Percentiles rank a stretch among this genome's conserved stretches.
These are phyloP conservation scores for Orientallactaga sibirica DNA, from an alignment of 2,797 vertebrate genomes.

Conservation along the genomic window DNA sequence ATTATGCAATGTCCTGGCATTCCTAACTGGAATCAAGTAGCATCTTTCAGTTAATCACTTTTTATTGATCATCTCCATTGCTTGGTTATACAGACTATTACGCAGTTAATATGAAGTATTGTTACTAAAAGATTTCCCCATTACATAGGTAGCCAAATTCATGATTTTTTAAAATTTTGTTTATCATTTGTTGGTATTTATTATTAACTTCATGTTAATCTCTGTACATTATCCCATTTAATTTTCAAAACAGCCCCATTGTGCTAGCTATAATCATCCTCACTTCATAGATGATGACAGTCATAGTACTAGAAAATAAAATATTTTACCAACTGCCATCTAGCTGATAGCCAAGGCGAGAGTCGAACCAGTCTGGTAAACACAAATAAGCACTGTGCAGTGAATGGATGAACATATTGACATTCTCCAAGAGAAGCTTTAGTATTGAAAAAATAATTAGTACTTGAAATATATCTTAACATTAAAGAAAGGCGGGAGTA, in stretches of 20 bases:
- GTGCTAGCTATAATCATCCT: background rate
- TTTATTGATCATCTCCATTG: background rate
- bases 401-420: background rate
- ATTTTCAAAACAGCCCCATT: background rate
- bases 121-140: background rate
- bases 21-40: background rate
- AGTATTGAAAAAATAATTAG: constrained; percentile 42
- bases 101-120: background rate
- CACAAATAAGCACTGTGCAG: background rate
- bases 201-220: background rate
- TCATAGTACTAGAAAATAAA: background rate
- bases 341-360: background rate
- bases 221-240: background rate
- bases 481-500: background rate
- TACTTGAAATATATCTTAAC: constrained; percentile 28
- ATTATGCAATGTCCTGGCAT: background rate
- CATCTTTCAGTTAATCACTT: background rate
- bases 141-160: background rate
- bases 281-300: background rate
- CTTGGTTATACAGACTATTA: background rate
- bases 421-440: constrained; percentile 25
- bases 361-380: background rate
- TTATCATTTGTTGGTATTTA: background rate
- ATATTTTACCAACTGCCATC: background rate
- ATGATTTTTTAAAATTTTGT: background rate